Base-by-base conservation (phyloP, 2,888 invertebrate species). In the Hartigia nigra region DNA sequence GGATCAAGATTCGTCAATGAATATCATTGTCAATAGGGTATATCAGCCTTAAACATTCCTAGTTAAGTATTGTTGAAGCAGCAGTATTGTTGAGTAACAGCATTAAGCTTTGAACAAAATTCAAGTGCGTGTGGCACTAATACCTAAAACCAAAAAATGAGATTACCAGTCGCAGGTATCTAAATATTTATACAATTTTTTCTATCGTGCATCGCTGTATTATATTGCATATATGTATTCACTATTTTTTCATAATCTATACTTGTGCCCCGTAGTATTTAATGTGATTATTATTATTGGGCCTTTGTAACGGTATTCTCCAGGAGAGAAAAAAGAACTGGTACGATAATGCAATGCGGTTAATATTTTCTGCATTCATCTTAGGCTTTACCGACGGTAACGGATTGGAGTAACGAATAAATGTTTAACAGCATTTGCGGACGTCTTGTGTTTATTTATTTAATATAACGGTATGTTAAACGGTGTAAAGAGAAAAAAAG, bases 201-300 rank as follows among this genome's bases (percentile, higher is more conserved):
- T 77, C 70, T 69, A 55, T 69, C 23, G 55, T 75, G 55, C 74
- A 75, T 36, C 75, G 72, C 72, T 76, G 55, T 74, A 77, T 76
- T 76, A 77, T 80, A 76, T 55, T 23, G 9, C 23, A 55, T 23
- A 9, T 55, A 55, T 55, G 23, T 55, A 2, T 23, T 5, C 23
- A 55, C 5, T 39, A 39, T 23, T 5, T 55, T 55, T 55, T 23
- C 23, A 55, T 23, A 1, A 55, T 23, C 23, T 55, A 9, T 2
- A 55, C 55, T 23, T 5, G 55, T 23, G 23, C 55, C 9, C 9
- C 1, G 9, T 55, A 23, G 55, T 23, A 1, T 55, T 23, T 55
- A 23, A 23, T 23, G 14, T 55, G 14, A 23, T 23, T 23, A 23
- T 55, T 55, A 55, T 23, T 23, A 55, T 23, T 9, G 55, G 14